These are phyloP conservation scores for Corythornis cristatus DNA, from an alignment of 2,113 vertebrate genomes.

Conservation along the genomic window DNA sequence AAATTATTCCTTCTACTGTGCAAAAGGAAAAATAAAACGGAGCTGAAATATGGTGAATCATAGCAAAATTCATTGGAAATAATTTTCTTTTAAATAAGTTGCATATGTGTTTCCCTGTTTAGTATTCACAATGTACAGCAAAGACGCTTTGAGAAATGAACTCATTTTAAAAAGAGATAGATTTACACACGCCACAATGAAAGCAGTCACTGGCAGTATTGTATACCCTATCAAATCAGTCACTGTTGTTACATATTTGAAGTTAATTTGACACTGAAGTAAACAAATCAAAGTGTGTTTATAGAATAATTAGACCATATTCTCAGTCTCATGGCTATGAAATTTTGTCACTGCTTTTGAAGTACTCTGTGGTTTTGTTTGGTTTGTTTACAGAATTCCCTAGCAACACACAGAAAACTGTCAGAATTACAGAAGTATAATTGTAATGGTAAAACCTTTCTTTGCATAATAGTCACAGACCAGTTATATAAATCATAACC, in stretches of 20 bases:
- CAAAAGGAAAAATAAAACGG: slow-evolving; percentile 28
- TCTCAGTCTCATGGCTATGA: slow-evolving; percentile 70
- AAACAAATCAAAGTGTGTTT: slow-evolving; percentile 85
- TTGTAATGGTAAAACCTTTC: slow-evolving; percentile 38
- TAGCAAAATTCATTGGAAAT: slow-evolving; percentile 58
- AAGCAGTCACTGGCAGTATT: slow-evolving; percentile 41
- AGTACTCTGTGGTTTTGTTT: slow-evolving; percentile 68
- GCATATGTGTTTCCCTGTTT: slow-evolving; percentile 65
- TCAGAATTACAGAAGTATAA: slow-evolving; percentile 47
- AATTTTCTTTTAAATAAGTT: slow-evolving; percentile 73
- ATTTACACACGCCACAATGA: slow-evolving; percentile 54
- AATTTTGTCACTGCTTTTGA: slow-evolving; percentile 76
- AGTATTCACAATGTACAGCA: slow-evolving; percentile 13
- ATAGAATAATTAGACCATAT: slow-evolving; percentile 81
- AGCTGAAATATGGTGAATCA: slow-evolving; percentile 20
- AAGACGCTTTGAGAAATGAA: slow-evolving; percentile 52
- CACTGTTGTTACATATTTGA: slow-evolving; percentile 74
- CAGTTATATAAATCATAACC: slow-evolving; percentile 12
- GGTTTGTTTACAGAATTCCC: slow-evolving; percentile 75
- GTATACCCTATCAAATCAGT: slow-evolving; percentile 71
- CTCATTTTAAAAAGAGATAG: slow-evolving; percentile 55
- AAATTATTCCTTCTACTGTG: slow-evolving; percentile 42
- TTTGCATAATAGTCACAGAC: slow-evolving; percentile 5
- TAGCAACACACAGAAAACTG: slow-evolving; percentile 76
- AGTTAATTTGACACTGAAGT: slow-evolving; percentile 82